These are phyloP conservation scores for Eupithecia subfuscata DNA, from an alignment of 2,888 invertebrate genomes.

Conservation along the genomic window DNA sequence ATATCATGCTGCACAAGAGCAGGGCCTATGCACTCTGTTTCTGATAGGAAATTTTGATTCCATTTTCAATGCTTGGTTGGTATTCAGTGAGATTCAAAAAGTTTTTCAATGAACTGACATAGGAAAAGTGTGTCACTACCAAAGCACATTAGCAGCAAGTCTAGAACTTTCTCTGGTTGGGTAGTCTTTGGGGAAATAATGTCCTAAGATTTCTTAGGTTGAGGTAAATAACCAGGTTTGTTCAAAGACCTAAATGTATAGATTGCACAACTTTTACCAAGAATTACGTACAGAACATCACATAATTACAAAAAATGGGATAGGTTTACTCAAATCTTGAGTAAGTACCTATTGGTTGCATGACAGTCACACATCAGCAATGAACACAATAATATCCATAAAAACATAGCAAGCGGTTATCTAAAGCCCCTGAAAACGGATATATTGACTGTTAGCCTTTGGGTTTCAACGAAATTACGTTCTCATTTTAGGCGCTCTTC, in stretches of 20 bases:
- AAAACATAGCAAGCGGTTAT: not conserved
- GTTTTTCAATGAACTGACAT: constrained; percentile 3
- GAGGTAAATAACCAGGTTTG: constrained; percentile 30
- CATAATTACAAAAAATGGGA: not conserved
- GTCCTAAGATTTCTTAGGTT: not conserved
- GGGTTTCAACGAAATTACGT: constrained; percentile 45
- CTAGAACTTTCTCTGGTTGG: constrained; percentile 68
- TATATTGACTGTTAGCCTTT: constrained; percentile 29
- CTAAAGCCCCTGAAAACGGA: not conserved
- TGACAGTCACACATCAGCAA: not conserved
- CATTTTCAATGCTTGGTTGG: not conserved
- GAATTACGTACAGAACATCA: not conserved
- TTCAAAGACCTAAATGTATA: not conserved
- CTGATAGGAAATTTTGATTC: not conserved
- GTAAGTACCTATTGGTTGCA: not conserved
- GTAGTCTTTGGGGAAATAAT: constrained; percentile 19
- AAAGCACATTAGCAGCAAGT: constrained; percentile 45
- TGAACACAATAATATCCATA: not conserved
- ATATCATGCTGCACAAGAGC: not conserved
- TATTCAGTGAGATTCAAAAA: not conserved
- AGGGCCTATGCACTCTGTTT: not conserved
- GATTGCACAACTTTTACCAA: not conserved
- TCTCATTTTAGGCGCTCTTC: constrained; percentile 57
- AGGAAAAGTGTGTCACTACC: constrained; percentile 24
- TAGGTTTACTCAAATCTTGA: not conserved